A percentile compares a stretch with the other conserved stretches of the same genome.
Conservation (phyloP, 2,888 invertebrate genomes). For the Syrphus vitripennis region DNA sequence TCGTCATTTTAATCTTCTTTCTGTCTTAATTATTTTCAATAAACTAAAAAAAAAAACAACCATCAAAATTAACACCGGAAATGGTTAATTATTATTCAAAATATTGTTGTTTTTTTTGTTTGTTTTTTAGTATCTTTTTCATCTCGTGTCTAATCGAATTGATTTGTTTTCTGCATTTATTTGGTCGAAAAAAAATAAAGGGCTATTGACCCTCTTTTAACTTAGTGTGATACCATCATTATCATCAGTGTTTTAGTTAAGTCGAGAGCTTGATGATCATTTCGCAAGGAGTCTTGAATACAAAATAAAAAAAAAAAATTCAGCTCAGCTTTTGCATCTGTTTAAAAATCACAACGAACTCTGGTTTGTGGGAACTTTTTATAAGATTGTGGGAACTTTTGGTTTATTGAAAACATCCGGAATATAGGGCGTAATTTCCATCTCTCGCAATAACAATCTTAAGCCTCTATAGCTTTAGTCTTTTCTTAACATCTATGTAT, state of each 20-base stretch:
- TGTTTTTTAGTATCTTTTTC: background rate
- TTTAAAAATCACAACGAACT: constrained; percentile 2
- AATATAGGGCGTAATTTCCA: constrained; percentile 67
- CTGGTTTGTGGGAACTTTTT: constrained; percentile 43
- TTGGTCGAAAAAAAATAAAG: background rate
- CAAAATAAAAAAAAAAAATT: background rate
- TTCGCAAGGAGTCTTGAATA: constrained; percentile 2
- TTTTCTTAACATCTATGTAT: background rate
- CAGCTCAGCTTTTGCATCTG: constrained; percentile 1
- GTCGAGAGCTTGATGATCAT: background rate
- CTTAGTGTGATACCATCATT: background rate
- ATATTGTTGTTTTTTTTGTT: background rate
- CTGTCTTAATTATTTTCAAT: background rate
- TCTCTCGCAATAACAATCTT: constrained; percentile 21
- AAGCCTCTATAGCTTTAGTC: constrained; percentile 1
- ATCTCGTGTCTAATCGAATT: background rate
- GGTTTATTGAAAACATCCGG: constrained; percentile 58
- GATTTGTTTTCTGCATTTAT: constrained; percentile 17
- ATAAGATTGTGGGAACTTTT: constrained; percentile 47
- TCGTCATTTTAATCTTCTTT: background rate
- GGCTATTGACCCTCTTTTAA: constrained; percentile 16
- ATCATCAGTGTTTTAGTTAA: background rate
- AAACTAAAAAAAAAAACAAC: background rate
- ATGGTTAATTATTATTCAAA: constrained; percentile 6
- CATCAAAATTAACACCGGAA: constrained; percentile 23